phyloP scores from a whole-genome alignment of 2,797 vertebrate species.

The Fistularia tabacaria region DNA sequence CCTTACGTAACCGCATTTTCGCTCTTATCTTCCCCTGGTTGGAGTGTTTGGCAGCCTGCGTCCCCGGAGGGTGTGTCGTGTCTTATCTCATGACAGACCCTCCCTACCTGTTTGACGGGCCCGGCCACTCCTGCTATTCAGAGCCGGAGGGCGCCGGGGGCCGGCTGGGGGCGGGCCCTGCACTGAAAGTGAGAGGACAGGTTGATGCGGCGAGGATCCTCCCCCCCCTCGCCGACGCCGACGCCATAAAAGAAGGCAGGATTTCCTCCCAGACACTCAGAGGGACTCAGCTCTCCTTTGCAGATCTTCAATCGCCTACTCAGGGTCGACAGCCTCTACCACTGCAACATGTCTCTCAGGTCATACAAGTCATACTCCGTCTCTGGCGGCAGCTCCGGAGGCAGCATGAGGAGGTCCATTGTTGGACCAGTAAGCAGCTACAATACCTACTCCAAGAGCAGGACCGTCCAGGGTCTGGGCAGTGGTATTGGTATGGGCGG shows the following conservation, averaged over 20 bases:
- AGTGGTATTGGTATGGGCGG: not conserved
- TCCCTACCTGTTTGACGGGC: conserved; percentile 77
- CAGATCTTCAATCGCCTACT: conserved; percentile 47
- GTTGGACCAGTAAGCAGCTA: not conserved
- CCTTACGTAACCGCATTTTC: conserved; percentile 14
- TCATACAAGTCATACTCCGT: conserved; percentile 23
- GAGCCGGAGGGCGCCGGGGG: conserved; percentile 29
- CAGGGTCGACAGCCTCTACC: conserved; percentile 14
- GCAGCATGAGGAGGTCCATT: conserved; percentile 7
- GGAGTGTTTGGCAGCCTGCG: conserved; percentile 22
- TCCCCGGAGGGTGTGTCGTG: conserved; percentile 62
- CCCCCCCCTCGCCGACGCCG: conserved; percentile 32
- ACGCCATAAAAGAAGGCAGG: conserved; percentile 56
- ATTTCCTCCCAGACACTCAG: conserved; percentile 59
- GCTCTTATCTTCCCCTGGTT: conserved; percentile 1
- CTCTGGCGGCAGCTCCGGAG: accelerated
- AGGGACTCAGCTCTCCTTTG: conserved; percentile 77
- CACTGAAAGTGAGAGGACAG: conserved; percentile 57
- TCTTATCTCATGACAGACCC: conserved; percentile 63
- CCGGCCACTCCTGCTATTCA: conserved; percentile 53
- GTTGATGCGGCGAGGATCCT: conserved; percentile 39
- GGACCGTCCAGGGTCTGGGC: no score
- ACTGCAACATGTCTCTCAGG: conserved; percentile 8
- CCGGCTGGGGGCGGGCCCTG: conserved; percentile 15
- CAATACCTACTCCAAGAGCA: not conserved